Evolutionary conservation across 2,113 vertebrate species (phyloP).

Genomic region (Arizona elegans): DNA sequence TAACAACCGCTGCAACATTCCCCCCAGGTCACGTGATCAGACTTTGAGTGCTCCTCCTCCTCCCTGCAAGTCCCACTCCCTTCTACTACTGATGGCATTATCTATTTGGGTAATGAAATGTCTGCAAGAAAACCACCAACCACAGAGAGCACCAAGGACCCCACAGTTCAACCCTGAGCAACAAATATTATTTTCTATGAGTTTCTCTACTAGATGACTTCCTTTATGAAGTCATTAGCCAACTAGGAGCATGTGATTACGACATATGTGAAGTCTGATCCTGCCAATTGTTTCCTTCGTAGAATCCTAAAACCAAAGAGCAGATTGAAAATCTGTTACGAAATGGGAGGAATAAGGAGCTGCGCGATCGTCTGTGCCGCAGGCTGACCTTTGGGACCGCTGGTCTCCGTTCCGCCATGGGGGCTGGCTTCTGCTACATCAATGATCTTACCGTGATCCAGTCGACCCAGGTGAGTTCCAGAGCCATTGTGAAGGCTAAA

Average conservation of each 20-base stretch:
- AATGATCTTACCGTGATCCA: conserved; percentile 97
- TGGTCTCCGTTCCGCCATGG: conserved; percentile 89
- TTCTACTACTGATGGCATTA: neutral
- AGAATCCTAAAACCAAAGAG: conserved; percentile 85
- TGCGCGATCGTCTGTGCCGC: conserved; percentile 80
- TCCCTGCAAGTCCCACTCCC: too few species aligned
- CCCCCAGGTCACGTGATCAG: too few species aligned
- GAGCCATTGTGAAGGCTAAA: accelerated
- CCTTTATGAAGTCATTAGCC: neutral
- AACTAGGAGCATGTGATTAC: neutral
- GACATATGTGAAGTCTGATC: accelerated
- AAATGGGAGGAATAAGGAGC: conserved; percentile 71
- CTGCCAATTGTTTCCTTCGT: neutral
- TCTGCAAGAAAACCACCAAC: neutral
- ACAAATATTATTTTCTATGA: neutral
- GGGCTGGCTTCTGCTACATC: conserved; percentile 89
- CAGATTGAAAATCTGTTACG: conserved; percentile 80
- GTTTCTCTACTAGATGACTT: neutral
- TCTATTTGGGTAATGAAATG: neutral
- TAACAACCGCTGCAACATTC: too few species aligned
- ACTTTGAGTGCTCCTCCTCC: too few species aligned
- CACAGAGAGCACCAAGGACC: neutral
- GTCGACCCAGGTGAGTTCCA: conserved; percentile 81
- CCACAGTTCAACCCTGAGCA: neutral
- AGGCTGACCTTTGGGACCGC: conserved; percentile 90